These are phyloP conservation scores for Drosophila neocordata DNA, from an alignment of 1,140 invertebrate genomes.

Conservation along the genomic window DNA sequence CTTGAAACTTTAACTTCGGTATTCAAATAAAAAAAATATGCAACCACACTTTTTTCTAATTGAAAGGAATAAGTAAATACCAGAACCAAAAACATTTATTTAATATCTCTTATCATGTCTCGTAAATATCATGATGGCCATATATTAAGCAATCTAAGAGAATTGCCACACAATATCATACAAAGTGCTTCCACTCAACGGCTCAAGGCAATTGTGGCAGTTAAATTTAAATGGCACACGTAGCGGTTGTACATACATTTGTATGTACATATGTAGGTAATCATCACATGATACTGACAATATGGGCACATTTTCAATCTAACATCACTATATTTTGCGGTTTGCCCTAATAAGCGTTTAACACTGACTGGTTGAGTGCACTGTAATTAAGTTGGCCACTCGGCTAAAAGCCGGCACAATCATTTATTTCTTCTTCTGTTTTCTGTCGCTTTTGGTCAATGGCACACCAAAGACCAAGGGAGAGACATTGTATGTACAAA, in stretches of 20 bases:
- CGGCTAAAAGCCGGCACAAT: constrained; percentile 24
- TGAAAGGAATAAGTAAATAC: no score
- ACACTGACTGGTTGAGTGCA: constrained; percentile 17
- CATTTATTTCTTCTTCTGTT: constrained; percentile 13
- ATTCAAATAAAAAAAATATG: constrained; percentile 3
- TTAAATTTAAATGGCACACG: constrained; percentile 15
- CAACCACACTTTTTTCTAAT: no score
- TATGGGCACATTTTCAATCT: constrained; percentile 12
- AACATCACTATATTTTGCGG: not conserved
- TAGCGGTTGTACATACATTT: not conserved
- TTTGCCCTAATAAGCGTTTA: constrained; percentile 29
- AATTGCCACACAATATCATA: constrained; percentile 1
- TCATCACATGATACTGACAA: not conserved
- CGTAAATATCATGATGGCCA: not conserved
- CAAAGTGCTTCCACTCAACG: constrained; percentile 1
- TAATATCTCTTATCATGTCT: no score
- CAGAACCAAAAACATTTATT: no score
- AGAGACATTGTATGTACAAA: no score
- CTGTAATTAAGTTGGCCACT: constrained; percentile 65
- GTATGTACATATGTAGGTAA: not conserved
- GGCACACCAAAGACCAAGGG: not conserved
- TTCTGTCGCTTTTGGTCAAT: constrained; percentile 31
- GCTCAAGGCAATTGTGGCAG: constrained; percentile 19
- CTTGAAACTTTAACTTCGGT: no score
- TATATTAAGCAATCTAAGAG: constrained; percentile 5